Evolutionary conservation across 2,797 vertebrate genomes (phyloP), one percentile per base, ranked within the genome.

Genomic region (Phyllotis vaccarum): DNA sequence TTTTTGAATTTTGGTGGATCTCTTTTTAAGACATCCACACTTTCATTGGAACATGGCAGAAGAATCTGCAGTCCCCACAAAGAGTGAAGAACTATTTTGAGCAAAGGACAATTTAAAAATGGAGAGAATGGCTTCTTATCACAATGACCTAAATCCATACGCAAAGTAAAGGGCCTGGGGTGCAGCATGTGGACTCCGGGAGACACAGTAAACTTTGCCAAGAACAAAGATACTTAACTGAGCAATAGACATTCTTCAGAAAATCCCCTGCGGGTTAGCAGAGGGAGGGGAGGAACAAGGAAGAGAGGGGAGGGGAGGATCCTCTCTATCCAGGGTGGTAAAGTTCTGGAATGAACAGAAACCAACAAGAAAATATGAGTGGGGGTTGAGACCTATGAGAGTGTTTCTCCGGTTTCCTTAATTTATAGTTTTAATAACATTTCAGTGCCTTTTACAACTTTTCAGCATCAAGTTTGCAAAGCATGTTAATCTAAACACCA

Each of bases 351-450:
- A 83, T 76, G 22, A 87, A 43, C 5, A 92, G 62, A 9, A 78
- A 92, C 1, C 3, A 22, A 43, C 34, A 74, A 87, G 66, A 90
- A 90, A 64, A 40, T 10, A 58, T 19, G 27, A 10, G 27, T 78
- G 9, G 10, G 17, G 22, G 7, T 1, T 1, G 10, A 16, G n/a
- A 21, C 22, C 66, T 31, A 24, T 68, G 52, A n/a, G n/a, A 46
- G 1, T n/a, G 4, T 58, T 70, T 80, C 62, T 40, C 31, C 34
- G 49, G 0, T 75, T 86, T 19, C 29, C 74, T 93, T 89, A 82
- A 86, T 95, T 90, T 89, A 75, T 58, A 86, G 68, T 90, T 95
- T 94, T 89, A 95, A 91, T 94, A 89, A 76, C 4, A 13, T 86
- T 92, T 52, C 11, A n/a, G 19, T 19, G 16, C 3, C 5, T 64